Percentiles rank a stretch among this genome's conserved stretches.
Conservation (phyloP, 92 coral and sea anemone genomes). For the Scolanthus callimorphus region DNA sequence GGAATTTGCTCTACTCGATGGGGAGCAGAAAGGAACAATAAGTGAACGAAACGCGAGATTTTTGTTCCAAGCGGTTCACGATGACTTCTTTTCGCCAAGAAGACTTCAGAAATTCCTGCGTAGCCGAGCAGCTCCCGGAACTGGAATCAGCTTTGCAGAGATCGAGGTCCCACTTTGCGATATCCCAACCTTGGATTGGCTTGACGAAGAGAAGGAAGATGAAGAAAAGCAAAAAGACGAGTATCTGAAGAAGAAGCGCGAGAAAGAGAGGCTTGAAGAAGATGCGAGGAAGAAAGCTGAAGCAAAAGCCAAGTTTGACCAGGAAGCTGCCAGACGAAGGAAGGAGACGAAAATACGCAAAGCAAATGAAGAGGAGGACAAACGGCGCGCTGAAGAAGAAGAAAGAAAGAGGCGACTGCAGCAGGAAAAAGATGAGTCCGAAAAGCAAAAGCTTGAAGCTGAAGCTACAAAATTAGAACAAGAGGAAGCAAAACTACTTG, state of each 20-base stretch:
- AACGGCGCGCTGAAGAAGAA: conserved; percentile 60
- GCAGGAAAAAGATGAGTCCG: conserved; percentile 40
- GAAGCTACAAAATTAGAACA: conserved; percentile 54
- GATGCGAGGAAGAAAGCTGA: conserved; percentile 55
- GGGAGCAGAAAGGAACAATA: conserved; percentile 87
- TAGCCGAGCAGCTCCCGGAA: conserved; percentile 91
- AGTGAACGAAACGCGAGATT: conserved; percentile 89
- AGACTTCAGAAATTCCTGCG: conserved; percentile 91
- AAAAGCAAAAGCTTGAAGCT: conserved; percentile 35
- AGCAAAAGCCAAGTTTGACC: conserved; percentile 46
- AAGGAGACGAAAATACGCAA: conserved; percentile 53
- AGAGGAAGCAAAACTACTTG: conserved; percentile 47
- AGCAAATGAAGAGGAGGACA: conserved; percentile 71
- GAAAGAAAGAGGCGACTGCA: conserved; percentile 48
- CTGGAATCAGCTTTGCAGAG: conserved; percentile 94
- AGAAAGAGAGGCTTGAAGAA: conserved; percentile 66
- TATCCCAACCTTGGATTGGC: conserved; percentile 93
- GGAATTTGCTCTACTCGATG: conserved; percentile 96
- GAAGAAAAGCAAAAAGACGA: conserved; percentile 79
- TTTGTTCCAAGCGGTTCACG: conserved; percentile 94
- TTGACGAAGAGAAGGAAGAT: conserved; percentile 87
- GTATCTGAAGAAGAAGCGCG: conserved; percentile 40
- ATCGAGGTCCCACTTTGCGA: conserved; percentile 94
- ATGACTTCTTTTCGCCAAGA: conserved; percentile 87
- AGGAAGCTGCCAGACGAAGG: conserved; percentile 47